Evolutionary conservation across 1,140 invertebrate genomes (phyloP).

Genomic region (Drosophila melanica): DNA sequence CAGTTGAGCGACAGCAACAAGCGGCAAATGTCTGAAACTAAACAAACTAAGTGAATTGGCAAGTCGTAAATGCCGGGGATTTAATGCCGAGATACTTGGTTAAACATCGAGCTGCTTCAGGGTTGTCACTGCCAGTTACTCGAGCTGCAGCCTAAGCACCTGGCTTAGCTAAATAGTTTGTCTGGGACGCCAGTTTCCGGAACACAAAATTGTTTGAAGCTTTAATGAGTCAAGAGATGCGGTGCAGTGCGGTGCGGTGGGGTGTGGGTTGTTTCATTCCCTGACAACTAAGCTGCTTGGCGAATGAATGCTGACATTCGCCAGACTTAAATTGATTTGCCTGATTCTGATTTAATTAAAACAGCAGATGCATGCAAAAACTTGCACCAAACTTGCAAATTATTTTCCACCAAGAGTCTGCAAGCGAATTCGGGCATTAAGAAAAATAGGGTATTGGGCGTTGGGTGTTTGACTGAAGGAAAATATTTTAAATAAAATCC

Average conservation of each 20-base stretch:
- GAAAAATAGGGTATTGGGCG: background rate
- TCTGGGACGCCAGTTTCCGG: slow-evolving; percentile 57
- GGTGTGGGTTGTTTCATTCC: background rate
- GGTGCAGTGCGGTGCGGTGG: no score
- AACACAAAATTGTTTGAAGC: slow-evolving; percentile 62
- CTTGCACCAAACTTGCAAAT: slow-evolving; percentile 8
- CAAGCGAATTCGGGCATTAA: background rate
- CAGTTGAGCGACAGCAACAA: slow-evolving; percentile 20
- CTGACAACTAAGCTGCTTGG: slow-evolving; percentile 10
- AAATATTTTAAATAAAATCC: background rate
- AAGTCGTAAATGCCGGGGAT: slow-evolving; percentile 8
- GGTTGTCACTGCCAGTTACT: slow-evolving; percentile 10
- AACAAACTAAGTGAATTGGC: slow-evolving; percentile 2
- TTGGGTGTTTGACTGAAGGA: no score
- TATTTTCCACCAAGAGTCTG: background rate
- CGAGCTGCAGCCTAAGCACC: slow-evolving; percentile 19
- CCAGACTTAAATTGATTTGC: slow-evolving; percentile 51
- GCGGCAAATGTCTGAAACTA: slow-evolving; percentile 2
- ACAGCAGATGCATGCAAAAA: slow-evolving; percentile 50
- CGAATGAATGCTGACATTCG: slow-evolving; percentile 52
- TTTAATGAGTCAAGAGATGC: slow-evolving; percentile 66
- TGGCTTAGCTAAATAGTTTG: slow-evolving; percentile 34
- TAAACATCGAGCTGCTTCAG: background rate
- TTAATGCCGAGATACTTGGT: background rate
- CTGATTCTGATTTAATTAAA: slow-evolving; percentile 73